phyloP scores from a whole-genome alignment of 1,140 invertebrate species.

The Cotesia typhae region DNA sequence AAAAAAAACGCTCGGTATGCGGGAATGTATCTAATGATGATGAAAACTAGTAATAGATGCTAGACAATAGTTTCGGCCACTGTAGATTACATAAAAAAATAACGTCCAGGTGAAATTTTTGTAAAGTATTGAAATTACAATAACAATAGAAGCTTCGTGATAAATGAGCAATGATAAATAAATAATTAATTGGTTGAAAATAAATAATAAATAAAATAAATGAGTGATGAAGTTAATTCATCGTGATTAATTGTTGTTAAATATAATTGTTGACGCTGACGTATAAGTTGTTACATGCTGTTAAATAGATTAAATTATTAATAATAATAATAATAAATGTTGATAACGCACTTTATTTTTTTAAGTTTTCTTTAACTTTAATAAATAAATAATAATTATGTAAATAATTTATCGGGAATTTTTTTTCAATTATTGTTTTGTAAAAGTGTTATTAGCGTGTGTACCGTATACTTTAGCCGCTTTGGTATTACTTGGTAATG shows the following conservation, averaged over 20 bases:
- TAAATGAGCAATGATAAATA: slow-evolving; percentile 11
- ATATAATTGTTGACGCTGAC: slow-evolving; percentile 34
- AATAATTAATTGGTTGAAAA: not conserved
- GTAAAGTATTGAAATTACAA: slow-evolving; percentile 22
- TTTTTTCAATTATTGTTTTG: slow-evolving; percentile 13
- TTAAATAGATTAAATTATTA: slow-evolving; percentile 26
- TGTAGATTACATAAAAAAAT: slow-evolving; percentile 10
- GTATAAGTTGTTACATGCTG: slow-evolving; percentile 31
- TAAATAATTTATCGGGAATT: slow-evolving; percentile 26
- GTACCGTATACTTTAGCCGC: not conserved
- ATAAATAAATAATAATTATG: slow-evolving; percentile 6
- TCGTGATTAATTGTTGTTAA: slow-evolving; percentile 30
- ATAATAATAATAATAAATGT: slow-evolving; percentile 16
- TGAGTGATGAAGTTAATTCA: too few species aligned
- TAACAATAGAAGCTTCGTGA: not conserved
- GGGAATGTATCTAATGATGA: not conserved
- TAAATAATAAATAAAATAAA: not conserved
- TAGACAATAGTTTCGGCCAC: not conserved
- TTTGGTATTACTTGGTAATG: not conserved
- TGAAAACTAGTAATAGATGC: slow-evolving; percentile 6
- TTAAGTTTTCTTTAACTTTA: not conserved
- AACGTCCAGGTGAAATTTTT: slow-evolving; percentile 31
- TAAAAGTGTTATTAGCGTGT: slow-evolving; percentile 19
- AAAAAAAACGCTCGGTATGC: not conserved
- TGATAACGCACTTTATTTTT: slow-evolving; percentile 1